Base-by-base conservation (phyloP, 2,888 invertebrate species). In the Sinopyrophorus schimmeli region DNA sequence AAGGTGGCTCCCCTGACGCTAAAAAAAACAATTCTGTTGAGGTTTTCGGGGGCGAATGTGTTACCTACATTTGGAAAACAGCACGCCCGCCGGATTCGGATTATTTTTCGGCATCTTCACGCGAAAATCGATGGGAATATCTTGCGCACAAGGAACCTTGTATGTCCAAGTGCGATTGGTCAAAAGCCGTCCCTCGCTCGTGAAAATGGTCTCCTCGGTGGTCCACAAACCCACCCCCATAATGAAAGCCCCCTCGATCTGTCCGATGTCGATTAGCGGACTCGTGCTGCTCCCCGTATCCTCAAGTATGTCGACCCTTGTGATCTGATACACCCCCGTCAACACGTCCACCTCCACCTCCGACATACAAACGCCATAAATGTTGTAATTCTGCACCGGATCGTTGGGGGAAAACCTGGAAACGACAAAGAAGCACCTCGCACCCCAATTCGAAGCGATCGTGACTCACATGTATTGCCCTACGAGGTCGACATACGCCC, bases 151-250 rank as follows among this genome's bases (percentile, higher is more conserved):
- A 0, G 88, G 88, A 1, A 83, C 80, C 57, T 87, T 87, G 62
- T 89, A 89, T 39, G 79, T 86, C 90, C 90, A 91, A 2, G 90
- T 89, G 40, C 87, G 79, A 60, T 84, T 80, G 2, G 88, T 89
- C 3, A 86, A 74, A 3, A 87, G 68, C 57, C 78, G 76, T 1
- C 89, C 91, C 3, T 80, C 82, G 3, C 77, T 72, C 55, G 87
- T 82, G 48, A 80, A 84, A 0, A 83, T 71, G 5, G 86, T 64
- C 55, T 86, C 79, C 64, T 92, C 92, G 1, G 78, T 80, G 0
- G 86, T 83, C 80, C 83, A 88, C 60, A 85, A 86, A 1, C 92
- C 91, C 1, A 77, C 53, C 0, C 79, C 80, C 79, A 80, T 79
- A 1, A 77, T 61, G 55, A 76, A 76, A 5, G 66, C 68, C 1